Base-by-base conservation (phyloP, 2,888 invertebrate species). In the Gortyna flavago region DNA sequence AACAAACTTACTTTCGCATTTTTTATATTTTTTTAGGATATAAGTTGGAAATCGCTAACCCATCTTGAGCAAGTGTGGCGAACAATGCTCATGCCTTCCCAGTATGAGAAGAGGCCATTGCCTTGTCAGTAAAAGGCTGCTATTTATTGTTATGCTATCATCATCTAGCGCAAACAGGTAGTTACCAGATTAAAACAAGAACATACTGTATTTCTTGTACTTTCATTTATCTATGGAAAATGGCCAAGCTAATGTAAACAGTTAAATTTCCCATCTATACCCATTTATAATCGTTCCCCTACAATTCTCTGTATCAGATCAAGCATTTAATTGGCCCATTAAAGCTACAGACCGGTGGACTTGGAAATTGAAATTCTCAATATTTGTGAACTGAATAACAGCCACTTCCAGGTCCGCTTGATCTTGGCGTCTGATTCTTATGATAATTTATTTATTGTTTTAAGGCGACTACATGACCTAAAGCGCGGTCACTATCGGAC, bases 401-500 rank as follows among this genome's bases (percentile, higher is more conserved):
- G 68, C 67, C 64, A 78, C 70, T 83, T 81, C 67, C 76, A 82
- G 74, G 35, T 73, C 73, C 73, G 4, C 51, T 64, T 38, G 48
- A 67, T 70, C 48, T 51, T 75, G 8, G 68, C 25, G 13, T 71
- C 41, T 66, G 9, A 74, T 86, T 79, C 72, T 74, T 76, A 79
- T 76, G 84, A 64, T 86, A 84, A 86, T 83, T 72, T 83, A 79
- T 83, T 76, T 76, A 83, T 74, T 84, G 65, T 86, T 79, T 65
- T 59, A 73, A 72, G 59, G n/a, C n/a, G n/a, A n/a, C n/a, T n/a
- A n/a, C n/a, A n/a, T n/a, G n/a, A n/a, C n/a, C n/a, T n/a, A n/a
- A n/a, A n/a, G n/a, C n/a, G n/a, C n/a, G n/a, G n/a, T n/a, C n/a
- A n/a, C n/a, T n/a, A n/a, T n/a, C n/a, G n/a, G n/a, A n/a, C n/a